Base-by-base conservation (phyloP, 2,113 vertebrate species). In the Bubo scandiacus region DNA sequence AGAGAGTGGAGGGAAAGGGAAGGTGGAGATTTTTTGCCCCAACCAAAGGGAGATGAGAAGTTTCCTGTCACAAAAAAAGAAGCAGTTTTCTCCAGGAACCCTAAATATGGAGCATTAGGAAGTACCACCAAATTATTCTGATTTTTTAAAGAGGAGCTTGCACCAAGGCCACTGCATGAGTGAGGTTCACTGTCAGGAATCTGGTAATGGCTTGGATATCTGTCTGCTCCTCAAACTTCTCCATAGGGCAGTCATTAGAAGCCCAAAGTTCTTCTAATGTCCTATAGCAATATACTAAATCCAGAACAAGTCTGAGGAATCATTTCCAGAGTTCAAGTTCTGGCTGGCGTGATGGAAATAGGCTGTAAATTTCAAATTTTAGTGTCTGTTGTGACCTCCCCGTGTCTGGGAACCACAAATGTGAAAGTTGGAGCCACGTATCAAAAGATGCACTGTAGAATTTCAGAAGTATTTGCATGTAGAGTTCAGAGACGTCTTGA, bases 391-490 rank as follows among this genome's bases (percentile, higher is more conserved):
- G n/a, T 71, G 47, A 79, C 18, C 11, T 84, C 12, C 77, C 12
- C 2, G 0, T 38, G 29, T 49, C 23, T 81, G 62, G 36, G 45
- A 91, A 72, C 26, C 18, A 43, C 10, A 29, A 57, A 38, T 8
- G 1, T 75, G 43, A 34, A 73, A 63, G 27, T 34, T 52, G 52
- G 3, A 20, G 57, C 36, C 30, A 22, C 0, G 0, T 78, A 36
- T 54, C 22, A 47, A 91, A 36, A 22, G 7, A 15, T 38, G 9
- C 2, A 0, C 40, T 0, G 0, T 13, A 80, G 43, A 71, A 54
- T 79, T 72, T 84, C 22, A 25, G 40, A 63, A 29, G 7, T 61
- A 23, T 65, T 75, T 92, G 12, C 27, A 19, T 13, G 9, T 47
- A 49, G 51, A 71, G 6, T 65, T 92, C 45, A 54, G 15, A 21